phyloP scores from a whole-genome alignment of 2,888 invertebrate genomes.

The Mongoloraphidia duomilia region DNA sequence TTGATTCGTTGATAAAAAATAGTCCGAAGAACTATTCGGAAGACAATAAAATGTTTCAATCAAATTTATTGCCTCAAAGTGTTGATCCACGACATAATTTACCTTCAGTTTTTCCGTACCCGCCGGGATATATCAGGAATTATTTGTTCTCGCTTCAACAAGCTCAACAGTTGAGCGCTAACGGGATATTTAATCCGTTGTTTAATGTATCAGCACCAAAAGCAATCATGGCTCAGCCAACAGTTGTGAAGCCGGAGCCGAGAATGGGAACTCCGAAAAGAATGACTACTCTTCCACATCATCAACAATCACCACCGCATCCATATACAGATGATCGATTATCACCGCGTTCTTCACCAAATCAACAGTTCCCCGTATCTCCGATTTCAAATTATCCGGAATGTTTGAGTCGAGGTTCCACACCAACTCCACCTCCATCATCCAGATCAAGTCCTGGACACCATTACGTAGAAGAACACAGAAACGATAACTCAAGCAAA shows the following conservation, averaged over 20 bases:
- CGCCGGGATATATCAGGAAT: conserved; percentile 46
- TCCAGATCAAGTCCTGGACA: conserved; percentile 28
- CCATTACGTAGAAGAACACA: conserved; percentile 21
- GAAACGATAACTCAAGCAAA: conserved; percentile 58
- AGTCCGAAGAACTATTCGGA: conserved; percentile 35
- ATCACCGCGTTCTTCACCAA: conserved; percentile 14
- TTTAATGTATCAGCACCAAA: conserved; percentile 13
- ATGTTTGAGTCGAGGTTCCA: conserved; percentile 30
- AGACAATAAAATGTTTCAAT: conserved; percentile 15
- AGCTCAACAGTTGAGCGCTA: conserved; percentile 15
- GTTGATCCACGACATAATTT: conserved; percentile 28
- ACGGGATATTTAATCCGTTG: conserved; percentile 31
- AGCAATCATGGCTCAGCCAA: background rate
- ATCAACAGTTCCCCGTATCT: conserved; percentile 11
- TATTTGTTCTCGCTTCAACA: conserved; percentile 42
- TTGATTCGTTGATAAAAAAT: conserved; percentile 63
- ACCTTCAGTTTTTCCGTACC: conserved; percentile 44
- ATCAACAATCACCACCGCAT: background rate
- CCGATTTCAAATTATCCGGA: conserved; percentile 12
- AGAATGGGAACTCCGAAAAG: conserved; percentile 19
- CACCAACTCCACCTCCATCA: conserved; percentile 38
- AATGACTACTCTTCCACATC: conserved; percentile 10
- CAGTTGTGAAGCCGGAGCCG: conserved; percentile 4
- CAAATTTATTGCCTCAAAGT: conserved; percentile 17
- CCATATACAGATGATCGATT: conserved; percentile 2